Percentiles rank a stretch among this genome's conserved stretches.
Evolutionary conservation across 2,113 vertebrate genomes (phyloP).

Genomic region (Campylomormyrus tamandua): DNA sequence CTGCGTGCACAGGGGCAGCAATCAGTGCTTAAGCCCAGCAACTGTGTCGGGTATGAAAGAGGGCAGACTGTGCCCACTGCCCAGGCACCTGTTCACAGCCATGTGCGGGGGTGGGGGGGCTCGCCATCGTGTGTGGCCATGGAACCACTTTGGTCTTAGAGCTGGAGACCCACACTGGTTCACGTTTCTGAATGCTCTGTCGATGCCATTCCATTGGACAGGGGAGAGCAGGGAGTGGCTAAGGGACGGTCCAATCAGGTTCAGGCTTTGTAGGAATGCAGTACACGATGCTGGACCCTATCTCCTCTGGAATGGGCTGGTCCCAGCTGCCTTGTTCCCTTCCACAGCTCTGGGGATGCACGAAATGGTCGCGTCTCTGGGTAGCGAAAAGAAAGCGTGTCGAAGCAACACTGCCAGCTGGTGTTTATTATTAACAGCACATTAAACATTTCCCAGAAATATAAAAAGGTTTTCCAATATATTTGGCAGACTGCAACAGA

Average conservation of each 20-base stretch:
- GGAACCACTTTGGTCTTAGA: not conserved
- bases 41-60: not conserved
- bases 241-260: not conserved
- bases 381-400: not conserved
- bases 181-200: not conserved
- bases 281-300: not conserved
- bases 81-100: not conserved
- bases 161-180: not conserved
- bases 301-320: not conserved
- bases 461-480: not conserved
- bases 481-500: not conserved
- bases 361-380: not conserved
- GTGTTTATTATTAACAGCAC: not conserved
- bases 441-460: not conserved
- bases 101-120: not conserved
- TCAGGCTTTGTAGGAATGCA: not conserved
- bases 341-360: not conserved
- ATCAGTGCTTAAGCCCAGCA: not conserved
- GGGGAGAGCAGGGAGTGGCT: not conserved
- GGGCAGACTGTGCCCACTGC: not conserved
- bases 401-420: not conserved
- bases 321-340: not conserved
- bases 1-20: not conserved
- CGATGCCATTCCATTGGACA: not conserved
- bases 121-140: not conserved